Base-by-base conservation (phyloP, 2,888 invertebrate species). In the Crepidodera aurea region DNA sequence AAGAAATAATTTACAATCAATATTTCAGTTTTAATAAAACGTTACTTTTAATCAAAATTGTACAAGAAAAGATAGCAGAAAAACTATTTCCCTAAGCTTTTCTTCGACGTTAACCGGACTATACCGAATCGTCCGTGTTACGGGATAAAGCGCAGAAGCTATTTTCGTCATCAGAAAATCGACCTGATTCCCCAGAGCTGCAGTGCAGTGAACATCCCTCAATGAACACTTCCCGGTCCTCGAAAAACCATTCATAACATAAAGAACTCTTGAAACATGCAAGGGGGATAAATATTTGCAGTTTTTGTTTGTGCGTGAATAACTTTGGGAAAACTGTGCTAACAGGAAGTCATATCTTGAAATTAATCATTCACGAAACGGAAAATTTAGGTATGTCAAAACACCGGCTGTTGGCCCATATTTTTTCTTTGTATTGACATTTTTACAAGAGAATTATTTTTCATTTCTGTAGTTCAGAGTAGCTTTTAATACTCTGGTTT, bases 171-270 rank as follows among this genome's bases (percentile, higher is more conserved):
- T 46, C 55, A 37, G 48, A 56, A 55, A 62, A 66, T 66, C 66
- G 66, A 66, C 59, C 62, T 54, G 58, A 12, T 40, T 53, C 37
- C 34, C 25, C 2, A 6, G 60, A 51, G 60, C 63, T 60, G 66
- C 66, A 62, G 50, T 65, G 62, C 62, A 62, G 57, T 60, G 55
- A 55, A 60, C 53, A 62, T 57, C 65, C 46, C 60, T 62, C 62
- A 62, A 62, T 63, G 58, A 60, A 65, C 60, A 15, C 40, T 55
- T 56, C 56, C 62, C 62, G 54, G 50, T 60, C 54, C 44, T 51
- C 29, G 18, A 15, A 16, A 4, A 15, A 48, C 32, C 61, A 61
- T 65, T 65, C 61, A 59, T 53, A 39, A 6, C 40, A 25, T 12
- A 51, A 8, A 48, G 16, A 3, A 5, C 13, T 25, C 39, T 34